Base-by-base conservation (phyloP, 35 echinoderm and acorn worm genomes). In the Lytechinus variegatus region DNA sequence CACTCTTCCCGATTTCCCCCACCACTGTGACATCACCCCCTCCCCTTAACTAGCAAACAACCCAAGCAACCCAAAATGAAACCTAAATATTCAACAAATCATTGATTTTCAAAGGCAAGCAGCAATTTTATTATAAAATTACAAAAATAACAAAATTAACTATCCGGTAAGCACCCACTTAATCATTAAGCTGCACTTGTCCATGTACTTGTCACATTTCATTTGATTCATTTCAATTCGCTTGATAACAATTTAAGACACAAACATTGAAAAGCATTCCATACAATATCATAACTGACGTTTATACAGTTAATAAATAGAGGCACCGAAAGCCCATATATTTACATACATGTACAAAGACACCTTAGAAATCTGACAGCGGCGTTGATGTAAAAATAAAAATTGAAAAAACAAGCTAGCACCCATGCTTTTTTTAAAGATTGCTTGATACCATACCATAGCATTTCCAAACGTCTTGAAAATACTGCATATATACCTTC, bases 81-180 rank as follows among this genome's bases (percentile, higher is more conserved):
- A 44, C 33, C 33, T 44, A 44, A 44, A 44, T 44, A 44, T 44
- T 44, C 66, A 79, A 79, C 4, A 16, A n/a, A 79, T 79, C 12
- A 79, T 79, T 79, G 19, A n/a, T 8, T n/a, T 79, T 79, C 66
- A 79, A 79, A 79, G 66, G 66, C 66, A 79, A 79, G 66, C 66
- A 79, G 66, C 66, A 79, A 79, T 79, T 79, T 79, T 79, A 79
- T 79, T 79, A 79, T 24, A 79, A 79, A 79, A 79, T 79, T 79
- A 79, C 16, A 79, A 79, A 79, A 79, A 79, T 79, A 79, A 79
- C 66, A 79, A 79, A 79, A 79, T 24, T 79, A 0, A 4, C 19
- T n/a, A 24, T 79, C 66, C 66, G 7, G n/a, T 24, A 7, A 79
- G 66, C 66, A n/a, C 66, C 57, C 66, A 79, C 66, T n/a, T 79